phyloP scores from a whole-genome alignment of 2,113 vertebrate genomes.

The Prochilodus magdalenae region DNA sequence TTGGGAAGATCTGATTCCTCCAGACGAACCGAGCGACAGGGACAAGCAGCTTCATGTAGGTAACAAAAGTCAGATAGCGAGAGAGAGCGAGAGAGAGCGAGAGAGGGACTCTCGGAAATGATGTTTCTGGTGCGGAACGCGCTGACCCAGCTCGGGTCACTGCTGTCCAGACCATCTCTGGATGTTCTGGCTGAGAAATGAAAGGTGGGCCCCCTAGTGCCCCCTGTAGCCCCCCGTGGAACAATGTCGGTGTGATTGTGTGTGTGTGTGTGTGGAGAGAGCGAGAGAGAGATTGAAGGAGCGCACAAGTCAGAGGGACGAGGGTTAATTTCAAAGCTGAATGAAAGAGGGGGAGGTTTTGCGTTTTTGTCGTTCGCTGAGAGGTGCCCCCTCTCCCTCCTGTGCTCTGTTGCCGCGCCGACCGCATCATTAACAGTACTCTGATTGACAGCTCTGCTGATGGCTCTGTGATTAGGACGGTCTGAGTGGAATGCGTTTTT shows the following conservation, averaged over 20 bases:
- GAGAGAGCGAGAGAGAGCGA: not conserved
- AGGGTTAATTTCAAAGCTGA: not conserved
- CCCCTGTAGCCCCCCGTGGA: too few species aligned
- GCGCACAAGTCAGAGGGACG: not conserved
- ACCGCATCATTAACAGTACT: conserved; percentile 40
- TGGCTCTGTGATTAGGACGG: conserved; percentile 23
- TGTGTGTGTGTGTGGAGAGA: too few species aligned
- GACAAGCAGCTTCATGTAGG: conserved; percentile 32
- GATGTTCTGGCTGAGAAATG: too few species aligned
- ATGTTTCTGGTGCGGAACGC: too few species aligned
- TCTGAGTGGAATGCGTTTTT: conserved; percentile 28
- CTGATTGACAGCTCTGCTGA: conserved; percentile 51
- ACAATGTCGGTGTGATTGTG: too few species aligned
- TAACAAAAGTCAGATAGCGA: conserved; percentile 7
- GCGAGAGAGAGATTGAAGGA: not conserved
- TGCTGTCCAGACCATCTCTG: too few species aligned
- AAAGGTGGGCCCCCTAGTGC: too few species aligned
- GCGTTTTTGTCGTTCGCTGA: not conserved
- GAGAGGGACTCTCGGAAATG: not conserved
- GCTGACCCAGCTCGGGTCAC: too few species aligned
- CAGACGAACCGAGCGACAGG: too few species aligned
- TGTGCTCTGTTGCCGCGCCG: conserved; percentile 10
- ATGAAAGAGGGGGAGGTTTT: not conserved
- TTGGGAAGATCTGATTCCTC: too few species aligned
- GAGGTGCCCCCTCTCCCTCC: not conserved